A percentile compares a stretch with the other conserved stretches of the same genome.
phyloP scores from a whole-genome alignment of 2,797 vertebrate species.

The Erithacus rubecula region DNA sequence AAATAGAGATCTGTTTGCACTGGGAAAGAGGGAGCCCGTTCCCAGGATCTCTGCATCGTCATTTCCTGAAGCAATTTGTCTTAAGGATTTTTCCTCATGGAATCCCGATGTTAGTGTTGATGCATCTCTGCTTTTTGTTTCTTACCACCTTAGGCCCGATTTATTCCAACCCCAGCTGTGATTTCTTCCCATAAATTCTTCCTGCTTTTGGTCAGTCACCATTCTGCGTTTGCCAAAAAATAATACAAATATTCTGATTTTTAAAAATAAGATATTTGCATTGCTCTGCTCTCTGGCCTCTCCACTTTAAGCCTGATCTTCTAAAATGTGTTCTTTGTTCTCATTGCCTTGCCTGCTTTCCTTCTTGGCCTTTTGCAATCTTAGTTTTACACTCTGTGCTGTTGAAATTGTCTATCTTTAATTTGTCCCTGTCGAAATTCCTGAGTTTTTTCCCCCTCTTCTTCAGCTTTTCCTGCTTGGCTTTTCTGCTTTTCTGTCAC shows the following conservation, averaged over 20 bases:
- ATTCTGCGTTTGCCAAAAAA: background rate
- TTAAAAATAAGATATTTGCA: background rate
- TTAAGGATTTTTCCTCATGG: background rate
- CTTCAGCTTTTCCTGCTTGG: background rate
- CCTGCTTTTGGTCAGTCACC: background rate
- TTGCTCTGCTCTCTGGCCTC: background rate
- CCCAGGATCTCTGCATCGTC: constrained; percentile 42
- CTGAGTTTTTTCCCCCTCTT: background rate
- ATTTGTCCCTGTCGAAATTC: constrained; percentile 1
- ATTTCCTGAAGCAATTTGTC: constrained; percentile 56
- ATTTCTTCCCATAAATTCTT: background rate
- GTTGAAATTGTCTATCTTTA: background rate
- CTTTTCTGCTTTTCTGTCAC: background rate
- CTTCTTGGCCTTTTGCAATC: constrained; percentile 17
- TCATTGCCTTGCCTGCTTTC: constrained; percentile 12
- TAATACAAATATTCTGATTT: background rate
- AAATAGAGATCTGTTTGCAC: constrained; percentile 48
- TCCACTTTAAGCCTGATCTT: background rate
- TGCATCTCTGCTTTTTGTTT: background rate
- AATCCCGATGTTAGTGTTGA: background rate
- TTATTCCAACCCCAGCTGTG: background rate
- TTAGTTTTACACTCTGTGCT: constrained; percentile 4
- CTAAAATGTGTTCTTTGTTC: constrained; percentile 21
- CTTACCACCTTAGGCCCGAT: background rate
- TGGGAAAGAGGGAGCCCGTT: constrained; percentile 46